phyloP scores from a whole-genome alignment of 2,888 invertebrate species.

The Drosophila recens region DNA sequence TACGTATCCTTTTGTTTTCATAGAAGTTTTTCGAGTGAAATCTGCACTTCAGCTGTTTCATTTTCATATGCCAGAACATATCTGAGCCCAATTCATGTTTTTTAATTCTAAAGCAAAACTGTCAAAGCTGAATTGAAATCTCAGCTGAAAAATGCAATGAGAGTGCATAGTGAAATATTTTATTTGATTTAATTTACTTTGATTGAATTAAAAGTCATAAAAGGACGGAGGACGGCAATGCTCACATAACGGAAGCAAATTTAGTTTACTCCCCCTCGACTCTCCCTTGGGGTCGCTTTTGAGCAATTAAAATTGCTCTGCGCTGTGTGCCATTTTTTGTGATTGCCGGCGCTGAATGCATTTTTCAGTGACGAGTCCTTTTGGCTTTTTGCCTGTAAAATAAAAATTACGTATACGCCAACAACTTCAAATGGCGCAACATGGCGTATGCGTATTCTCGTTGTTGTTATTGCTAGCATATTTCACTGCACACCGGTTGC shows the following conservation, averaged over 20 bases:
- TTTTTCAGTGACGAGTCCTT: conserved; percentile 45
- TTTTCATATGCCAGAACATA: conserved; percentile 1
- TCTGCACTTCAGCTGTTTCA: neutral
- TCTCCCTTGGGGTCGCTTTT: conserved; percentile 45
- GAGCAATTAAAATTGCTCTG: conserved; percentile 75
- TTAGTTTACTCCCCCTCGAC: conserved; percentile 42
- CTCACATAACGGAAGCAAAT: conserved; percentile 51
- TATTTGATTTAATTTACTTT: conserved; percentile 62
- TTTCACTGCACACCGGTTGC: conserved; percentile 76
- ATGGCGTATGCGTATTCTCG: conserved; percentile 65
- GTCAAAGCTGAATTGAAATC: conserved; percentile 42
- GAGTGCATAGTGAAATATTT: conserved; percentile 35
- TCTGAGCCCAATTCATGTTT: conserved; percentile 10
- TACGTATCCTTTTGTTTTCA: conserved; percentile 1
- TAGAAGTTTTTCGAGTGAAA: neutral
- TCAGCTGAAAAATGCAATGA: conserved; percentile 26
- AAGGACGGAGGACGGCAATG: conserved; percentile 19
- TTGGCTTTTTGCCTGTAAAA: conserved; percentile 63
- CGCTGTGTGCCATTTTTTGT: conserved; percentile 53
- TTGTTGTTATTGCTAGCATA: conserved; percentile 50
- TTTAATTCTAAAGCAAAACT: conserved; percentile 24
- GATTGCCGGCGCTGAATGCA: conserved; percentile 53
- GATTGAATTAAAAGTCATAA: conserved; percentile 74
- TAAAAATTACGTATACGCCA: conserved; percentile 77
- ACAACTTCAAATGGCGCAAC: conserved; percentile 75